These are phyloP conservation scores for Myotis pilosus DNA, from an alignment of 2,797 vertebrate species.

Conservation along the genomic window DNA sequence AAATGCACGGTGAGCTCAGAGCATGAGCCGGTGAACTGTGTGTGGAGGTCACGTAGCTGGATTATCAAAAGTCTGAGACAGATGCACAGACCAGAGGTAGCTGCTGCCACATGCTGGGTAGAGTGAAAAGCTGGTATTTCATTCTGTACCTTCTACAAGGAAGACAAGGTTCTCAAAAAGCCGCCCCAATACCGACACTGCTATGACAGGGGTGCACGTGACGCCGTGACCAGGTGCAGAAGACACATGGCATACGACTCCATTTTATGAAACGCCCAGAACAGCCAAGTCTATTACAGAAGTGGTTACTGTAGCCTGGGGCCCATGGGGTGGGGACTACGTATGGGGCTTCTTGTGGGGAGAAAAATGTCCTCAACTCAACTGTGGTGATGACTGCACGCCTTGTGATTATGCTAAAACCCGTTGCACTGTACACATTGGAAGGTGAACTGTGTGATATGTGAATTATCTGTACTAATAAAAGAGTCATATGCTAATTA, in stretches of 20 bases:
- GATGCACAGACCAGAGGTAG: background rate
- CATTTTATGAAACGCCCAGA: background rate
- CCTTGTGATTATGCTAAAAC: background rate
- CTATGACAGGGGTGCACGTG: background rate
- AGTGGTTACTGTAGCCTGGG: background rate
- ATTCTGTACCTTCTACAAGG: background rate
- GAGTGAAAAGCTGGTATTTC: background rate
- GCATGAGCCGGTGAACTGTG: background rate
- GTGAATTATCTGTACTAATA: background rate
- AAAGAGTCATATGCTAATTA: no score
- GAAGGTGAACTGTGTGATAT: background rate
- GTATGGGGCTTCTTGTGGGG: background rate
- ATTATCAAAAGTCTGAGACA: background rate
- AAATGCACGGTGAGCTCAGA: background rate
- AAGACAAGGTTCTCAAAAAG: background rate
- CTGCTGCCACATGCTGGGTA: background rate
- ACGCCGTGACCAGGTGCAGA: background rate
- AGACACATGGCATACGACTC: background rate
- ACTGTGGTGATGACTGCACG: background rate
- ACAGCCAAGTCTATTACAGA: background rate
- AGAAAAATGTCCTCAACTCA: background rate
- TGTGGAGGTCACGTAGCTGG: background rate
- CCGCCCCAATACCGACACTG: no score
- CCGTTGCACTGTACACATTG: background rate
- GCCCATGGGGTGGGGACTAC: accelerated